Conservation (phyloP, 2,113 vertebrate species). For the Gnathonemus longibarbis region DNA sequence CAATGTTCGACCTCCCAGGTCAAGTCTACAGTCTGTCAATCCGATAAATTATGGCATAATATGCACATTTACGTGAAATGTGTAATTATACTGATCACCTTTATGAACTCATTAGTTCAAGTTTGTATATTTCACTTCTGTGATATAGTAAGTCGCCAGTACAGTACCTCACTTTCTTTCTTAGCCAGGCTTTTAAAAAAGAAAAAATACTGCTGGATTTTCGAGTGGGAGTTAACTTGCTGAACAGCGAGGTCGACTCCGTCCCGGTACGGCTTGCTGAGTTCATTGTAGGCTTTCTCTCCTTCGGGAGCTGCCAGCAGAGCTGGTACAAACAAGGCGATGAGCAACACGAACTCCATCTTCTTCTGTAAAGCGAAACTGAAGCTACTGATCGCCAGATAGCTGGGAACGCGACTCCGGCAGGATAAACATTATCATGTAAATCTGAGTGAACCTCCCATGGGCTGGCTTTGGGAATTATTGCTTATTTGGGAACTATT, state of each 20-base stretch:
- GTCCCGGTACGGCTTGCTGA: conserved; percentile 43
- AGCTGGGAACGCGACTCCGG: not conserved
- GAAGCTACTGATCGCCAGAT: not conserved
- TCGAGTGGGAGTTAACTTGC: conserved; percentile 38
- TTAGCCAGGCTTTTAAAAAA: conserved; percentile 44
- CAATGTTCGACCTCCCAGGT: not conserved
- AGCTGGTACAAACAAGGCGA: conserved; percentile 34
- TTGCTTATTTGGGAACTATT: not conserved
- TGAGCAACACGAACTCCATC: conserved; percentile 40
- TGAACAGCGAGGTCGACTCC: conserved; percentile 54
- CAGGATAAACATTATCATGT: not conserved
- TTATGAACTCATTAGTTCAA: not conserved
- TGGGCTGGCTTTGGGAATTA: not conserved
- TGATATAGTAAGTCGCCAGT: not conserved
- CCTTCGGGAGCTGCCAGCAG: conserved; percentile 25
- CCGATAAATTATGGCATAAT: not conserved
- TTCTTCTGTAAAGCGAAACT: conserved; percentile 13
- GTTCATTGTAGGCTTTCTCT: conserved; percentile 31
- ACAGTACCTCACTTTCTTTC: conserved; percentile 48
- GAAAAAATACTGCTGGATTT: conserved; percentile 49
- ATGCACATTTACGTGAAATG: not conserved
- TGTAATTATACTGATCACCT: not conserved
- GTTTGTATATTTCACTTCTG: not conserved
- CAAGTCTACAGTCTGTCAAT: not conserved
- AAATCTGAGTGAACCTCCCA: not conserved